Percentiles rank a stretch among this genome's conserved stretches.
These are phyloP conservation scores for Myioborus melanocephalus DNA, from an alignment of 2,797 vertebrate genomes.

Conservation along the genomic window DNA sequence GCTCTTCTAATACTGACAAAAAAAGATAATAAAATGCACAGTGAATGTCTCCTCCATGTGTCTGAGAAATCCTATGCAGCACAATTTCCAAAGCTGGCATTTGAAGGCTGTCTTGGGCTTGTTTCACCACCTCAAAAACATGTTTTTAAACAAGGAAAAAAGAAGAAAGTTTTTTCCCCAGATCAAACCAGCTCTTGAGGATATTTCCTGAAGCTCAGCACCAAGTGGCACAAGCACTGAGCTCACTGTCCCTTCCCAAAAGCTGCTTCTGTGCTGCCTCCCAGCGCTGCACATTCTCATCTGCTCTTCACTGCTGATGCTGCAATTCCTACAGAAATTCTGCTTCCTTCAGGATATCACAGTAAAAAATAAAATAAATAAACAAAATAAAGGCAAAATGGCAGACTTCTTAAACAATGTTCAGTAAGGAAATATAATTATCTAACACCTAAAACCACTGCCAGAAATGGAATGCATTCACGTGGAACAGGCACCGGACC, in stretches of 20 bases:
- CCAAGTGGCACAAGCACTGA: neutral
- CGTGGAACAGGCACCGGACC: neutral
- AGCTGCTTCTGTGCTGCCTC: neutral
- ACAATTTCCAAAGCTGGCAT: neutral
- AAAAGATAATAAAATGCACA: neutral
- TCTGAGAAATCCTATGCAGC: neutral
- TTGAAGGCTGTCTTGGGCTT: neutral
- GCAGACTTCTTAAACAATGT: neutral
- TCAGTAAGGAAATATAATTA: neutral
- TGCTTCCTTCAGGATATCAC: neutral
- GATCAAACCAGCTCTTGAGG: neutral
- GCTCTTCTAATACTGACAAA: neutral
- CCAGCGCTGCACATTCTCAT: accelerated
- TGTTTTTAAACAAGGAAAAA: neutral
- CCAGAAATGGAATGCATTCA: neutral
- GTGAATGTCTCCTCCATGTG: neutral
- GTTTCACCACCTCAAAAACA: neutral
- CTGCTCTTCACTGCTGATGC: accelerated
- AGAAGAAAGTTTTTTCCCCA: neutral
- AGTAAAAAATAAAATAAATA: neutral
- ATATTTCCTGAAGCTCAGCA: neutral
- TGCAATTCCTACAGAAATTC: neutral
- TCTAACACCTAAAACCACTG: neutral
- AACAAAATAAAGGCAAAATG: neutral
- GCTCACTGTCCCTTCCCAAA: neutral